Conservation (phyloP, 2,113 vertebrate genomes). For the Hippocampus comes region DNA sequence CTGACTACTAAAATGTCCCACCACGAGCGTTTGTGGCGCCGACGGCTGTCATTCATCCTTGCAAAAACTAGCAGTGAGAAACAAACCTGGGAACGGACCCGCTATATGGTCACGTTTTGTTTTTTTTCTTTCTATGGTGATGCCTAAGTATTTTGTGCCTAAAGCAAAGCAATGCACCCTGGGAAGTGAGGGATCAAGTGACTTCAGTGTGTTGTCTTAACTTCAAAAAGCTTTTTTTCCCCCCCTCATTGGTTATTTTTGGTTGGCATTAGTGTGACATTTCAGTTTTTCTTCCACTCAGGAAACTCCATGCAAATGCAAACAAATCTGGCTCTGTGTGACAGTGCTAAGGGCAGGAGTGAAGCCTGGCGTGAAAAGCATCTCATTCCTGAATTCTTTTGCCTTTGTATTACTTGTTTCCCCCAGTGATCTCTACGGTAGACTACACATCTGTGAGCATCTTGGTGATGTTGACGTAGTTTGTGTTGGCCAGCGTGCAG, state of each 20-base stretch:
- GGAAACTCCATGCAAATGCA: slow-evolving; percentile 68
- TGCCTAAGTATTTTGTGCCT: slow-evolving; percentile 33
- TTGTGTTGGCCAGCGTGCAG: slow-evolving; percentile 97
- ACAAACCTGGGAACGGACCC: slow-evolving; percentile 38
- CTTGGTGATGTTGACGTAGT: slow-evolving; percentile 99
- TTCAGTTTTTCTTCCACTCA: slow-evolving; percentile 31
- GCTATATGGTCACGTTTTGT: slow-evolving; percentile 41
- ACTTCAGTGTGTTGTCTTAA: slow-evolving; percentile 22
- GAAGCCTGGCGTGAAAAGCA: slow-evolving; percentile 33
- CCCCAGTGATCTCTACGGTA: slow-evolving; percentile 20
- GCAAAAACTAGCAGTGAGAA: slow-evolving; percentile 46
- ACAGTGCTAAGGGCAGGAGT: slow-evolving; percentile 38
- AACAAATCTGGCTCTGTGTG: slow-evolving; percentile 44
- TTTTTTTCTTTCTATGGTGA: slow-evolving; percentile 25
- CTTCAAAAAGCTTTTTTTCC: slow-evolving; percentile 8
- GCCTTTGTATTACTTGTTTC: slow-evolving; percentile 53
- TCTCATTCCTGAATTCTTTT: slow-evolving; percentile 55
- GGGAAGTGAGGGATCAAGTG: slow-evolving; percentile 35
- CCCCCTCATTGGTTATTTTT: slow-evolving; percentile 24
- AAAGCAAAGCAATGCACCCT: slow-evolving; percentile 46
- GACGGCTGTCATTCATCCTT: slow-evolving; percentile 66
- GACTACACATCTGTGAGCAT: slow-evolving; percentile 97
- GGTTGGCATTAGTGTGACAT: slow-evolving; percentile 43
- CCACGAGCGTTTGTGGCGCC: slow-evolving; percentile 51
- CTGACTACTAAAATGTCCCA: slow-evolving; percentile 65